Conservation (phyloP, 2,888 invertebrate species). For the Unio delphinus region DNA sequence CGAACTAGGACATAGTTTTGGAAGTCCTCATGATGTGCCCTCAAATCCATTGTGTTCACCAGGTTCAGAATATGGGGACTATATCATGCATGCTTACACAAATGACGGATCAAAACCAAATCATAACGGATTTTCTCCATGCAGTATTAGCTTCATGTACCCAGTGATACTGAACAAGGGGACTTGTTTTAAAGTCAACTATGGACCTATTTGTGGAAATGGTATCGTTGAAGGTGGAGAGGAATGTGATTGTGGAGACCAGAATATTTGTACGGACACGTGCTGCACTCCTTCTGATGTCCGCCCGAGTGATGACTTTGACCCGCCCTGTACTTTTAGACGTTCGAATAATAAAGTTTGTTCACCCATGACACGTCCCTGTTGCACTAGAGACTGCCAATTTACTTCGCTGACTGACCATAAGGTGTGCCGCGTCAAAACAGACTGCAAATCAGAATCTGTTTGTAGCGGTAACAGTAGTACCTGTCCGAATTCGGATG, state of each 20-base stretch:
- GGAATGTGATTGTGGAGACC: slow-evolving; percentile 59
- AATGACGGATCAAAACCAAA: slow-evolving; percentile 49
- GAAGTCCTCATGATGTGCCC: slow-evolving; percentile 53
- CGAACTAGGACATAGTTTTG: slow-evolving; percentile 65
- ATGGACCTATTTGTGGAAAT: slow-evolving; percentile 54
- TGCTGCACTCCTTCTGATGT: slow-evolving; percentile 52
- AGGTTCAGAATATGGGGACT: slow-evolving; percentile 46
- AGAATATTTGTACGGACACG: slow-evolving; percentile 37
- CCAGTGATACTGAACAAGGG: slow-evolving; percentile 58
- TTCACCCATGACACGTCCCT: slow-evolving; percentile 38
- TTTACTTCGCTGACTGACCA: slow-evolving; percentile 8
- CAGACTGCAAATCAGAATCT: slow-evolving; percentile 38
- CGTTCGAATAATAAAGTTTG: slow-evolving; percentile 43
- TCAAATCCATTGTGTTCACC: slow-evolving; percentile 35
- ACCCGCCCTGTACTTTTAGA: slow-evolving; percentile 46
- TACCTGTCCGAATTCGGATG: slow-evolving; percentile 34
- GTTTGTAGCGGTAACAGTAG: slow-evolving; percentile 42
- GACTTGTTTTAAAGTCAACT: slow-evolving; percentile 35
- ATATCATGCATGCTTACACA: slow-evolving; percentile 55
- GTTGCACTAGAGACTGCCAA: slow-evolving; percentile 45
- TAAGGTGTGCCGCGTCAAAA: slow-evolving; percentile 32
- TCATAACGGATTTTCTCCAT: slow-evolving; percentile 57
- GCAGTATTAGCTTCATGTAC: slow-evolving; percentile 53
- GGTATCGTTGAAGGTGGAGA: slow-evolving; percentile 51
- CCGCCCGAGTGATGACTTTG: slow-evolving; percentile 24